Evolutionary conservation across 1,140 invertebrate genomes (phyloP).

Genomic region (Pogonognathellus flavescens): DNA sequence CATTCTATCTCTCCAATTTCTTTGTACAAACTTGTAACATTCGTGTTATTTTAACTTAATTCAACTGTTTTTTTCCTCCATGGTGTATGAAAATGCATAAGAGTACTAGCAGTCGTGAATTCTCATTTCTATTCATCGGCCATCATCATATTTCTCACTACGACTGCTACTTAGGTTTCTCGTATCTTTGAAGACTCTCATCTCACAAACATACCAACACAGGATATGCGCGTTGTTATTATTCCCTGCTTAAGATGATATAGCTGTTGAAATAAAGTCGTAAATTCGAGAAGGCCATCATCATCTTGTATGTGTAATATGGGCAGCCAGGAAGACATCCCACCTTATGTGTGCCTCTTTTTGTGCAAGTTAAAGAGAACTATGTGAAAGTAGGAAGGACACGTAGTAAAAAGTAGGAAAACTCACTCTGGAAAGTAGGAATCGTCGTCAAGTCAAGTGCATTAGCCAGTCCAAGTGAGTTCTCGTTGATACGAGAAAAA

Average conservation of each 20-base stretch:
- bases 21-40: no score
- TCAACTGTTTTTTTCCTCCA: no score
- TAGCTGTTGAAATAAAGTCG: neutral
- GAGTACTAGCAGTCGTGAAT: neutral
- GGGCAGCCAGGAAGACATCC: no score
- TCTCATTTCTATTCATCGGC: neutral
- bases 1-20: neutral
- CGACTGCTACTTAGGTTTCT: no score
- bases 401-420: neutral
- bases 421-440: no score
- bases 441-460: neutral
- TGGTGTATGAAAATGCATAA: no score
- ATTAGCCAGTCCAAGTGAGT: conserved; percentile 14
- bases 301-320: no score
- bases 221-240: neutral
- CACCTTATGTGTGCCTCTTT: neutral
- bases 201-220: neutral
- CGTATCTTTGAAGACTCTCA: no score
- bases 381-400: neutral
- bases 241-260: neutral
- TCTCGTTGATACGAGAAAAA: neutral
- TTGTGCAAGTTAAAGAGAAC: neutral
- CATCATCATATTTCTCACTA: neutral
- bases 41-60: no score
- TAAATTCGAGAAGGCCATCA: neutral